phyloP scores from a whole-genome alignment of 2,888 invertebrate species.

The Latheticus oryzae region DNA sequence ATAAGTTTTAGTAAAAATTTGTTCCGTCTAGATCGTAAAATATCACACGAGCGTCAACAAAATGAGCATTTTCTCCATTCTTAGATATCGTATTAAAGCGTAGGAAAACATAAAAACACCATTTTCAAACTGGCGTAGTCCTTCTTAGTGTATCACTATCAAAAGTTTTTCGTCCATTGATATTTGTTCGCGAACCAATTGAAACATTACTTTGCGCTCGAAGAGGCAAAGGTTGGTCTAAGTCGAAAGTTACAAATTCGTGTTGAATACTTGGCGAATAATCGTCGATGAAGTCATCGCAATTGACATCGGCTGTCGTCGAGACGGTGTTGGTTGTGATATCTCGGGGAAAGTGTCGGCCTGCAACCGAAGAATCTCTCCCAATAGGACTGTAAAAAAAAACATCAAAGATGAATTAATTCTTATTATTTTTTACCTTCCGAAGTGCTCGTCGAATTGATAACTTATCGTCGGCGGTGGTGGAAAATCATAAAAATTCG shows the following conservation, averaged over 20 bases:
- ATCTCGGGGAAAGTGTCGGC: slow-evolving; percentile 65
- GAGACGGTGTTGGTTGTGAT: slow-evolving; percentile 78
- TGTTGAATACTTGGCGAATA: slow-evolving; percentile 70
- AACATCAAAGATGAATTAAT: neutral
- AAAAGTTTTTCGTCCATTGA: slow-evolving; percentile 65
- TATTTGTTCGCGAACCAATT: slow-evolving; percentile 57
- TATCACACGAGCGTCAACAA: slow-evolving; percentile 32
- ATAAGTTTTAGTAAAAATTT: slow-evolving; percentile 14
- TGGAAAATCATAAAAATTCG: slow-evolving; percentile 74
- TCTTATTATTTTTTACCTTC: slow-evolving; percentile 50
- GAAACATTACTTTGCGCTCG: slow-evolving; percentile 61
- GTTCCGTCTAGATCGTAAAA: slow-evolving; percentile 33
- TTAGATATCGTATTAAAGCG: no score
- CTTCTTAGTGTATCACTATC: slow-evolving; percentile 68
- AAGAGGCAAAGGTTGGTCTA: slow-evolving; percentile 69
- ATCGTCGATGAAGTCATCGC: slow-evolving; percentile 66
- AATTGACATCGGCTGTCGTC: slow-evolving; percentile 72
- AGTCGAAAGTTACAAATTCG: slow-evolving; percentile 78
- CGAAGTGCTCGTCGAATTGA: slow-evolving; percentile 67
- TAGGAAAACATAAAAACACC: no score
- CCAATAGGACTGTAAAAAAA: slow-evolving; percentile 24
- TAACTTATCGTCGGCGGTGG: slow-evolving; percentile 75
- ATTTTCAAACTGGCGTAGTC: slow-evolving; percentile 70
- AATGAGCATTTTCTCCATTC: slow-evolving; percentile 29
- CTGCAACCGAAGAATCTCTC: slow-evolving; percentile 6